phyloP scores from a whole-genome alignment of 1,140 invertebrate species.

The Zaprionus capensis region DNA sequence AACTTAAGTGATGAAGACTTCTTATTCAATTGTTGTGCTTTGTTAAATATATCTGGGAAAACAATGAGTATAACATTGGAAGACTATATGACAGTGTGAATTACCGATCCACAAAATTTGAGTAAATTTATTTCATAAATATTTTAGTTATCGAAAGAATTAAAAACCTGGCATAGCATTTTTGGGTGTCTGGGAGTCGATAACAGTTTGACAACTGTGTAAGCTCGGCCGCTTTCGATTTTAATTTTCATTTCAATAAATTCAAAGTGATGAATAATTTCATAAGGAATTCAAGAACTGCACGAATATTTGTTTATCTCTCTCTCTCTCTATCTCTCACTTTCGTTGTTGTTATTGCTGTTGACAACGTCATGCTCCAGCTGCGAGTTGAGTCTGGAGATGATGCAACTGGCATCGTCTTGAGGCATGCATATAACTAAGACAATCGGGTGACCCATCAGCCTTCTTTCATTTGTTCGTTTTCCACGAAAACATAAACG shows the following conservation, averaged over 20 bases:
- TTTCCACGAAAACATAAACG: slow-evolving; percentile 59
- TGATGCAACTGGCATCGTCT: slow-evolving; percentile 31
- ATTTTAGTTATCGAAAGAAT: background rate
- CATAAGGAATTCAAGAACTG: slow-evolving; percentile 24
- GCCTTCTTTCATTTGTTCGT: slow-evolving; percentile 51
- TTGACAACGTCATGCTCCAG: slow-evolving; percentile 49
- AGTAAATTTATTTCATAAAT: background rate
- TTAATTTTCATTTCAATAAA: slow-evolving; percentile 38
- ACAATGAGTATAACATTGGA: background rate
- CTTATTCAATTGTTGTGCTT: background rate
- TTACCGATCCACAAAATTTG: background rate
- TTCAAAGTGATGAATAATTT: slow-evolving; percentile 51
- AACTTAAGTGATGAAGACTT: background rate
- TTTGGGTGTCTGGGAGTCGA: too few relatives aligned
- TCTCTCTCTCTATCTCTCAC: slow-evolving; percentile 1
- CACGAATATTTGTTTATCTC: slow-evolving; percentile 14
- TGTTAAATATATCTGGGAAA: background rate
- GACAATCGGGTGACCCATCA: slow-evolving; percentile 11
- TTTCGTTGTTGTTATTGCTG: background rate
- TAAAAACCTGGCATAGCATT: too few relatives aligned
- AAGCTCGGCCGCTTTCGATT: slow-evolving; percentile 8
- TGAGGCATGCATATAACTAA: background rate
- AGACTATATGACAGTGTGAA: background rate
- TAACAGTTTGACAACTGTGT: slow-evolving; percentile 48
- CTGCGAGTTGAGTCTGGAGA: slow-evolving; percentile 28